phyloP scores from a whole-genome alignment of 2,888 invertebrate species.

The Oligia latruncula region DNA sequence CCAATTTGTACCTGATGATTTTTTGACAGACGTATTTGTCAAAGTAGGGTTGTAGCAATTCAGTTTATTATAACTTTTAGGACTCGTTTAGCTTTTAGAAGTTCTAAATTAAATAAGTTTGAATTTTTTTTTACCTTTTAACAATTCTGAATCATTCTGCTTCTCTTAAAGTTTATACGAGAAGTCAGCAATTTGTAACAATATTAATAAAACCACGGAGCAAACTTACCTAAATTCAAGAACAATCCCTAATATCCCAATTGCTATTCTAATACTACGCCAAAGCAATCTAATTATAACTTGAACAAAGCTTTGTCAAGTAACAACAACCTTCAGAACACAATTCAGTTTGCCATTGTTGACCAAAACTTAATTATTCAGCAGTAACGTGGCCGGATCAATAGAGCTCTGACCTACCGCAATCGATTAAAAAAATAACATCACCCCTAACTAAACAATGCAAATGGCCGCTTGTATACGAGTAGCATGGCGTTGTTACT shows the following conservation, averaged over 20 bases:
- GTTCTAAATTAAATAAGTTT: not conserved
- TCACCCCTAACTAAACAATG: conserved; percentile 66
- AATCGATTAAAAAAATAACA: conserved; percentile 70
- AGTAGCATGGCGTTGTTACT: not conserved
- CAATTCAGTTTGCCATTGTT: conserved; percentile 33
- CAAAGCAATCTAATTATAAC: conserved; percentile 24
- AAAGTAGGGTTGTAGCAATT: not conserved
- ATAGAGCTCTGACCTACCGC: conserved; percentile 77
- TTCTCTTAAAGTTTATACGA: not conserved
- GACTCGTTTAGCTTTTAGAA: not conserved
- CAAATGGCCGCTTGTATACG: conserved; percentile 17
- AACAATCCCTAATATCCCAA: not conserved
- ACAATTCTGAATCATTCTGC: not conserved
- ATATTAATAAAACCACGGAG: not conserved
- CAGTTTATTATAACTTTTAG: conserved; percentile 10
- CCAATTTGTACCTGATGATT: conserved; percentile 52
- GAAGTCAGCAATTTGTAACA: not conserved
- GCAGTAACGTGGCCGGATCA: conserved; percentile 44
- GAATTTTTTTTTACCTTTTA: not conserved
- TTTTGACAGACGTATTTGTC: conserved; percentile 34
- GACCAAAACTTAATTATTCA: conserved; percentile 50
- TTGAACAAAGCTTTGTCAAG: conserved; percentile 13
- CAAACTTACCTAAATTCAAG: not conserved
- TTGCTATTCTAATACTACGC: conserved; percentile 9
- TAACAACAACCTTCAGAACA: conserved; percentile 1